Base-by-base conservation (phyloP, 2,888 invertebrate genomes). In the Amphipoea lucens region DNA sequence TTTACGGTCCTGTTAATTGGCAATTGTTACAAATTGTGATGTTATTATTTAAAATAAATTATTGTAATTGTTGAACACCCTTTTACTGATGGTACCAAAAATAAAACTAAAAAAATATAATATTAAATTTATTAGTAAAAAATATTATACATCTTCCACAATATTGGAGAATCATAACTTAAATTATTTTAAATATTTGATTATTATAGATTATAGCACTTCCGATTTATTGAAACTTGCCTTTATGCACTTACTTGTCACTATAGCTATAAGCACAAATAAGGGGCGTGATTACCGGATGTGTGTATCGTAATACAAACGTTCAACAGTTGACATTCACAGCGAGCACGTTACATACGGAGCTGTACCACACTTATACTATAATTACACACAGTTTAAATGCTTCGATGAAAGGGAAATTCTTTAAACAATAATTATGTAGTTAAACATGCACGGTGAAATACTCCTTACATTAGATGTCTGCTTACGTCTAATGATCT, bases 101-200 rank as follows among this genome's bases (percentile, higher is more conserved):
- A 94, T 94, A 91, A 96, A 96, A 96, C 93, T 82, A 90, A 76
- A 72, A 74, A 74, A 82, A 74, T 96, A 96, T 95, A 96, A 96
- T 97, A 97, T 96, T 97, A 97, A 97, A 97, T 97, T 97, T 97
- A 97, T 97, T 97, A 97, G 97, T 97, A 97, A 96, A 97, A 96
- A 97, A 97, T 97, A 97, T 97, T 96, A 97, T 97, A 96, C 97
- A 96, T 97, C 96, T 96, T 96, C 97, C 97, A 96, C 96, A 96
- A 96, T 96, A 96, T 96, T 96, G 97, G 96, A 96, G 96, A 97
- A 96, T 96, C 94, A 95, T 96, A 96, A 96, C 96, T 96, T 96
- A 96, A 92, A 96, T 95, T 95, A 96, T 96, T 96, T 60, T 96
- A 96, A 96, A 96, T 96, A 96, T 89, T 90, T 89, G 90, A 90